A percentile compares a stretch with the other conserved stretches of the same genome.
phyloP scores from a whole-genome alignment of 2,888 invertebrate genomes.

The Brachynemurus nebulosus region DNA sequence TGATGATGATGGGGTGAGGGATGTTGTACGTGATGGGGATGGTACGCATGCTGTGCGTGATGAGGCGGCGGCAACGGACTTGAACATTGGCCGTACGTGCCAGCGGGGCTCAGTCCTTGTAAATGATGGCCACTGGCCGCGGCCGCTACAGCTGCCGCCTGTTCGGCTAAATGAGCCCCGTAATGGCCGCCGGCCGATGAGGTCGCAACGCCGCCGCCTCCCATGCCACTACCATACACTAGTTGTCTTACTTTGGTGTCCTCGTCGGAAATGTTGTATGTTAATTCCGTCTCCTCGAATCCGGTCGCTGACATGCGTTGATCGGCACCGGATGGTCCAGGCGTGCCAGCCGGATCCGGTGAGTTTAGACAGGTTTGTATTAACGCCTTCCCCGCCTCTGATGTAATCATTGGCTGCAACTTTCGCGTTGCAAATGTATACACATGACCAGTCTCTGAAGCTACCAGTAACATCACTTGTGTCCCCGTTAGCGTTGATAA shows the following conservation, averaged over 20 bases:
- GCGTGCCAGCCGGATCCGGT: conserved; percentile 58
- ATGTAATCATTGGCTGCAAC: conserved; percentile 98
- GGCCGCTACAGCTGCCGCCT: conserved; percentile 23
- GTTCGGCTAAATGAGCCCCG: conserved; percentile 31
- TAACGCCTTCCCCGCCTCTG: conserved; percentile 89
- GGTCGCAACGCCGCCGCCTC: conserved; percentile 30
- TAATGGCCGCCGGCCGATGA: conserved; percentile 28
- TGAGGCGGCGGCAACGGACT: conserved; percentile 52
- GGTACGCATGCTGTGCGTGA: conserved; percentile 22
- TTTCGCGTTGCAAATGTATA: conserved; percentile 99
- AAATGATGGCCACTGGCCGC: conserved; percentile 18
- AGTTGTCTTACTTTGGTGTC: conserved; percentile 95
- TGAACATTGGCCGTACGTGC: conserved; percentile 45
- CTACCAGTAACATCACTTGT: conserved; percentile 98
- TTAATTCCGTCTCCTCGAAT: conserved; percentile 96
- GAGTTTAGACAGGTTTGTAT: conserved; percentile 98
- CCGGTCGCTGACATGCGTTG: conserved; percentile 97
- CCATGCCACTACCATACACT: conserved; percentile 56
- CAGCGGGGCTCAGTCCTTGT: conserved; percentile 47
- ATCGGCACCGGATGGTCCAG: conserved; percentile 55
- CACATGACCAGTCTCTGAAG: conserved; percentile 98
- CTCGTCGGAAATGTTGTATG: conserved; percentile 90
- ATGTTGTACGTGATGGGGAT: conserved; percentile 47
- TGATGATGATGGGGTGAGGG: conserved; percentile 40
- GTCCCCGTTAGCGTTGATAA: conserved; percentile 97